phyloP scores from a whole-genome alignment of 2,797 vertebrate species.

The Sarcophilus harrisii region DNA sequence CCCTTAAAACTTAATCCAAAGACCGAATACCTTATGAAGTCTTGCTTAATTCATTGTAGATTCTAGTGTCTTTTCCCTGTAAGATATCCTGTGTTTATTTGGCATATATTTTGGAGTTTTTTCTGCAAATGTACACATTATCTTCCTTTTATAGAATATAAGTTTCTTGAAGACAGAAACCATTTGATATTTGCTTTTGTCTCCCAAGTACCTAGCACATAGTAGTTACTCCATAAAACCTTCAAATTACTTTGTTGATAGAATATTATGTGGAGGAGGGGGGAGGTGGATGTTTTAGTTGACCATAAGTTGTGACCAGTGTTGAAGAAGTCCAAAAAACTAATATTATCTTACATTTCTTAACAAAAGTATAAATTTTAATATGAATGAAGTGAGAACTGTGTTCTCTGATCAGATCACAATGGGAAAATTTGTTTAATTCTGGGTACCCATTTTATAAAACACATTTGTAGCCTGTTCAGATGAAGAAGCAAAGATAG shows the following conservation, averaged over 20 bases:
- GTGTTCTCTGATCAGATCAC: background rate
- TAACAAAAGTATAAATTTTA: background rate
- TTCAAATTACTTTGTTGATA: background rate
- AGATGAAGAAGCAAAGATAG: background rate
- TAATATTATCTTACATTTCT: background rate
- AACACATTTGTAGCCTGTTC: background rate
- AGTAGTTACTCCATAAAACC: background rate
- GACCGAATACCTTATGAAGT: background rate
- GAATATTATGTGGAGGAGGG: background rate
- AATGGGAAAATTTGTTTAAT: background rate
- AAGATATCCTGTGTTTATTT: background rate
- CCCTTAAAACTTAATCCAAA: background rate
- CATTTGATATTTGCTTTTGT: background rate
- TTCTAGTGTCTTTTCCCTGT: background rate
- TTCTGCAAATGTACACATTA: background rate
- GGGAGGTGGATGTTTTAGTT: background rate
- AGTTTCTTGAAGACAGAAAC: background rate
- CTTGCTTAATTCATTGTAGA: background rate
- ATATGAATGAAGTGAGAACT: background rate
- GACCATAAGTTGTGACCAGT: background rate
- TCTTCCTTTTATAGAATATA: background rate
- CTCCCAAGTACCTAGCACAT: background rate
- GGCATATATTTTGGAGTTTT: background rate
- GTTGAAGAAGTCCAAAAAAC: background rate
- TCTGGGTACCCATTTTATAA: background rate